phyloP scores from a whole-genome alignment of 2,113 vertebrate species.

The Electrona antarctica region DNA sequence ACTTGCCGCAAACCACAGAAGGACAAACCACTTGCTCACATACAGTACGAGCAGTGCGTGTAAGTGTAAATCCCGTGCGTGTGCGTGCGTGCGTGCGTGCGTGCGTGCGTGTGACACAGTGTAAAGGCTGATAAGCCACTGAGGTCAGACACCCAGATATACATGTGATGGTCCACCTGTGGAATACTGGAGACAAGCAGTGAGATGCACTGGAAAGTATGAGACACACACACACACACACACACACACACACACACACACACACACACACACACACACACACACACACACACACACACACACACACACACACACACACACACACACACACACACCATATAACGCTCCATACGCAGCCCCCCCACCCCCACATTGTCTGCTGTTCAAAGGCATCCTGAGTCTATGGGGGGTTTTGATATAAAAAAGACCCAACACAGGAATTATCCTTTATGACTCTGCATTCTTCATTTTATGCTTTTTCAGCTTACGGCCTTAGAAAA shows the following conservation, averaged over 20 bases:
- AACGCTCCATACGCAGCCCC: constrained; percentile 30
- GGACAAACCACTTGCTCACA: constrained; percentile 61
- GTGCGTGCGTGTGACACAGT: constrained; percentile 56
- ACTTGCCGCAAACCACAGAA: constrained; percentile 24
- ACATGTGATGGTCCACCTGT: constrained; percentile 76
- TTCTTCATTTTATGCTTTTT: constrained; percentile 77
- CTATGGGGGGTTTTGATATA: constrained; percentile 71
- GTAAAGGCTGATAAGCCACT: constrained; percentile 55
- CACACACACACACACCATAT: constrained; percentile 7
- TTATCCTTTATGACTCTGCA: constrained; percentile 74
- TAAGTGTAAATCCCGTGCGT: too few species aligned
- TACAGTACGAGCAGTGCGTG: constrained; percentile 41
- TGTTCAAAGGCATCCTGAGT: constrained; percentile 68
- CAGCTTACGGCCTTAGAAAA: constrained; percentile 51
- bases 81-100: too few species aligned
- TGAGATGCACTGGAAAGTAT: constrained; percentile 72
- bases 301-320: constrained; percentile 1
- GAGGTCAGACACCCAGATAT: constrained; percentile 63
- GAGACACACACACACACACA: constrained; percentile 23
- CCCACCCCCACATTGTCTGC: constrained; percentile 33
- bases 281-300: background rate
- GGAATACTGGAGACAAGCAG: constrained; percentile 64
- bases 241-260: constrained; percentile 1
- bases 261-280: background rate
- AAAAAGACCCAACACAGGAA: constrained; percentile 59